A percentile compares a stretch with the other conserved stretches of the same genome.
Evolutionary conservation across 92 coral and sea anemone genomes (phyloP).

Genomic region (Phenganax stokvisi): DNA sequence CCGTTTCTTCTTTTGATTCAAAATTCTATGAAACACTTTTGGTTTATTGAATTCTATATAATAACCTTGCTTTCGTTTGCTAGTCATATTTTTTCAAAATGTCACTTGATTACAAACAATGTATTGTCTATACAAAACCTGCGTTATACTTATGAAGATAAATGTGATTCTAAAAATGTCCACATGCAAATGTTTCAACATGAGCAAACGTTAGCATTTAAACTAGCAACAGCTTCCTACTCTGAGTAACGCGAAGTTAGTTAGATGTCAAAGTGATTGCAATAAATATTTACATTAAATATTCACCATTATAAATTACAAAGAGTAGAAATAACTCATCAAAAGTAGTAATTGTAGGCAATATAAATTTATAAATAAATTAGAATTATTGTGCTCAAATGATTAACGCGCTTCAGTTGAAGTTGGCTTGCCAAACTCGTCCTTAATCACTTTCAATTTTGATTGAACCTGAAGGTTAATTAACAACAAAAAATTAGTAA

Average conservation of each 20-base stretch:
- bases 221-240: not conserved
- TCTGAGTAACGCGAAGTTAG: not conserved
- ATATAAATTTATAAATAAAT: not conserved
- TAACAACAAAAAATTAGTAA: not conserved
- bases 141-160: too few relatives aligned
- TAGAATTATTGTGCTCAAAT: not conserved
- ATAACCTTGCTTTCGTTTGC: too few relatives aligned
- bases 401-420: slow-evolving; percentile 3
- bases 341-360: not conserved
- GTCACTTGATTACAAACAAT: too few relatives aligned
- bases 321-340: not conserved
- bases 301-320: not conserved
- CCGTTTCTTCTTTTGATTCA: too few relatives aligned
- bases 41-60: too few relatives aligned
- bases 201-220: too few relatives aligned
- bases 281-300: not conserved
- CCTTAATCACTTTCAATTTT: slow-evolving; percentile 32
- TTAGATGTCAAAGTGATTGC: not conserved
- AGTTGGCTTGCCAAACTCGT: slow-evolving; percentile 14
- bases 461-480: slow-evolving; percentile 21
- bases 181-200: too few relatives aligned
- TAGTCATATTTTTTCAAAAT: too few relatives aligned
- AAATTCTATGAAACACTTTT: too few relatives aligned
- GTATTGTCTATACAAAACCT: too few relatives aligned
- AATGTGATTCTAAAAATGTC: too few relatives aligned